Evolutionary conservation across 2,888 invertebrate species (phyloP), one percentile per base, ranked within the genome.

Genomic region (Agonopterix heracliana): DNA sequence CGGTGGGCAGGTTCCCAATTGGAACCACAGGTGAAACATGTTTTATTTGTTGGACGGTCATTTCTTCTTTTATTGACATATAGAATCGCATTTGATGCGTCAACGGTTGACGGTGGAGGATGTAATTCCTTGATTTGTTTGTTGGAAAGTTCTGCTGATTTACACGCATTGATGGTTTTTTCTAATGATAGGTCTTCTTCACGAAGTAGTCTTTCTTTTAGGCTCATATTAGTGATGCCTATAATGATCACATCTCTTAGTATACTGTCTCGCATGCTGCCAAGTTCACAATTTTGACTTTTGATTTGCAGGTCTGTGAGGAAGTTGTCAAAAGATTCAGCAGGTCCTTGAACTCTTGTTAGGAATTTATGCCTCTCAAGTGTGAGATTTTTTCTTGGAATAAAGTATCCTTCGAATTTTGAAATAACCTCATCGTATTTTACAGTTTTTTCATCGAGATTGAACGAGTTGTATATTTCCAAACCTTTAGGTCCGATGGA

Each of bases 321-420:
- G 26, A 17, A 46, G n/a, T 46, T 41, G 40, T 46, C 17, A 11
- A 40, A 26, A 26, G 13, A 17, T 41, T 45, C 45, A 45, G 4
- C 17, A 13, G 12, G 36, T 13, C 12, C 8, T 36, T 45, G 45
- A 26, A 11, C 10, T 36, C 45, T 35, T 11, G 45, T 45, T 13
- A 45, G 36, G 36, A 45, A 45, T 14, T 45, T 45, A 13, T 45
- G 36, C 12, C 45, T 35, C 36, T 45, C 45, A 13, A 45, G 3
- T 12, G 45, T 45, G 14, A 45, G 34, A 36, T 36, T 45, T 36
- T 45, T 45, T 36, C n/a, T 36, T 45, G 45, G 45, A 36, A 36
- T 10, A 36, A 36, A 36, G 10, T 36, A 36, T 10, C 3, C 36
- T 9, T 36, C 10, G 10, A 36, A 36, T 36, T 36, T 36, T 2